Evolutionary conservation across 1,140 invertebrate species (phyloP).

Genomic region (Drosophila dunni): DNA sequence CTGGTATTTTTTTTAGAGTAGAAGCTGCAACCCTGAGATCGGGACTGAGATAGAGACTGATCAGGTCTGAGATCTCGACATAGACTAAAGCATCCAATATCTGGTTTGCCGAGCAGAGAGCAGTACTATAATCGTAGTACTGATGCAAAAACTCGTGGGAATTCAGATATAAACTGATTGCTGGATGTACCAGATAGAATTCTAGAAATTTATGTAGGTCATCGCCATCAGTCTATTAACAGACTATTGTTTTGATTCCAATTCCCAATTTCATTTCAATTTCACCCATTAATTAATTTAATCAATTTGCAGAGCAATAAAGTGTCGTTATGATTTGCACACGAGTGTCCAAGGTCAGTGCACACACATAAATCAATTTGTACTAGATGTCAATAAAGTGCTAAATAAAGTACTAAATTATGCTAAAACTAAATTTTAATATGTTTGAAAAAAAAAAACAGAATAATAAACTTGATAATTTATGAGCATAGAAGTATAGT

Average conservation of each 20-base stretch:
- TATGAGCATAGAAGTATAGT: too few species aligned
- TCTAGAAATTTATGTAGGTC: slow-evolving; percentile 16
- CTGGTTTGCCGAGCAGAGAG: neutral
- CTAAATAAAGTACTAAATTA: too few species aligned
- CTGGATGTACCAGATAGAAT: too few species aligned
- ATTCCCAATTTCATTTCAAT: slow-evolving; percentile 32
- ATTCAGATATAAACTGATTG: too few species aligned
- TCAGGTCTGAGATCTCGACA: neutral
- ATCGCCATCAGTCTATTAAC: slow-evolving; percentile 9
- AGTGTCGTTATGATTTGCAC: slow-evolving; percentile 40
- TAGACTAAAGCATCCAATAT: neutral
- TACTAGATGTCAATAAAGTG: too few species aligned
- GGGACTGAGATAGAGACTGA: neutral
- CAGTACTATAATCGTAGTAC: too few species aligned
- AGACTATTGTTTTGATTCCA: slow-evolving; percentile 33
- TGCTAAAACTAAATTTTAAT: too few species aligned
- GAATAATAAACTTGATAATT: too few species aligned
- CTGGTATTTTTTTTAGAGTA: too few species aligned
- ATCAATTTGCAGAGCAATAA: slow-evolving; percentile 69
- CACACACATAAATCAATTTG: neutral
- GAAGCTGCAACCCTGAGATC: slow-evolving; percentile 23
- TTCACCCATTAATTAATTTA: slow-evolving; percentile 50
- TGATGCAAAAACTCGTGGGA: too few species aligned
- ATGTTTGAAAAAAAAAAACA: too few species aligned
- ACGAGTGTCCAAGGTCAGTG: slow-evolving; percentile 42